Evolutionary conservation across 2,888 invertebrate species (phyloP).

Genomic region (Thecocarcelia acutangulata): DNA sequence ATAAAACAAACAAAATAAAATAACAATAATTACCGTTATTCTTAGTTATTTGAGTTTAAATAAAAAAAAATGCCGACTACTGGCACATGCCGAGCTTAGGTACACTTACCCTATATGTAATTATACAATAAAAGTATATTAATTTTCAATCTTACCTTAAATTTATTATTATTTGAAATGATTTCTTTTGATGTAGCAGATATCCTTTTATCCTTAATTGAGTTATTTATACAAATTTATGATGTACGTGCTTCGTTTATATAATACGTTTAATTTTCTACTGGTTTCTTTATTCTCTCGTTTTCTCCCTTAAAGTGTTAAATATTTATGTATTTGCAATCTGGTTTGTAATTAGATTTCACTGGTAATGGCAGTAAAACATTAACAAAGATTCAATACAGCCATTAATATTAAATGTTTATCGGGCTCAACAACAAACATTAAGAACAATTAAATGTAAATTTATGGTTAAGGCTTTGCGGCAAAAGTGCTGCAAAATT

Average conservation of each 20-base stretch:
- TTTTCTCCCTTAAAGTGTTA: neutral
- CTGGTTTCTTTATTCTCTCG: conserved; percentile 12
- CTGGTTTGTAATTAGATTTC: conserved; percentile 40
- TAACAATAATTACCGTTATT: no score
- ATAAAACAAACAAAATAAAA: no score
- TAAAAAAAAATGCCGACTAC: no score
- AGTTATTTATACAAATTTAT: conserved; percentile 32
- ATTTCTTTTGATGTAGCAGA: conserved; percentile 23
- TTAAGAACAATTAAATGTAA: conserved; percentile 12
- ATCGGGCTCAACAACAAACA: conserved; percentile 38
- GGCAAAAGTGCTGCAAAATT: conserved; percentile 40
- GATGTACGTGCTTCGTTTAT: conserved; percentile 6
- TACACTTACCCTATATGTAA: no score
- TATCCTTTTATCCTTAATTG: conserved; percentile 47
- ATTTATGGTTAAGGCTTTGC: neutral
- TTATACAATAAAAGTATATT: no score
- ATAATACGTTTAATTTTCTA: neutral
- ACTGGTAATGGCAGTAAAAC: conserved; percentile 9
- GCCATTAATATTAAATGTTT: conserved; percentile 46
- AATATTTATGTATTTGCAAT: conserved; percentile 22
- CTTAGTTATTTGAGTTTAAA: no score
- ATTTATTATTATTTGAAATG: conserved; percentile 32
- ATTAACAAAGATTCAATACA: conserved; percentile 21
- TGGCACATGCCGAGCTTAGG: no score
- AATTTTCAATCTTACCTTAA: conserved; percentile 35